Evolutionary conservation across 2,797 vertebrate genomes (phyloP).

Genomic region (Micrastur ruficollis): DNA sequence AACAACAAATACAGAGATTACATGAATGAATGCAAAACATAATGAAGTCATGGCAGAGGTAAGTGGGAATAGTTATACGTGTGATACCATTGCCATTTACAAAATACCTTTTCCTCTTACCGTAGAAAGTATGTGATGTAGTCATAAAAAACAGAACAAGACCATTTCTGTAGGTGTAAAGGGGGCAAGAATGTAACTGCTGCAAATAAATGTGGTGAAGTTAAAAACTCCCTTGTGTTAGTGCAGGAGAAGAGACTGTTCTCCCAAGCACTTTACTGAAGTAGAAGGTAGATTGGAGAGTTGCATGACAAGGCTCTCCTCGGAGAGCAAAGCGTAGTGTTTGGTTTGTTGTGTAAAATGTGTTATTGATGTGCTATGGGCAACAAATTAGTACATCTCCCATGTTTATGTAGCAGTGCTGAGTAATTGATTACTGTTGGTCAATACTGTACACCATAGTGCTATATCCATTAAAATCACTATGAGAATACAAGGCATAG

Average conservation of each 20-base stretch:
- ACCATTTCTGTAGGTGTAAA: neutral
- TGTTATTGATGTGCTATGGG: neutral
- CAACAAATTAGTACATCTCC: neutral
- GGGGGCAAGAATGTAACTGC: neutral
- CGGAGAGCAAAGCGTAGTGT: neutral
- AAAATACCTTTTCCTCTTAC: neutral
- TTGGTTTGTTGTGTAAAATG: neutral
- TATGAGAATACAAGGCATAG: neutral
- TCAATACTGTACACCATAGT: neutral
- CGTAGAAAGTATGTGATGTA: too few species aligned
- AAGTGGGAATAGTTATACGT: accelerated
- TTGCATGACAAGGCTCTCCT: neutral
- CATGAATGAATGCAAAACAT: neutral
- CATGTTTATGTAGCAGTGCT: neutral
- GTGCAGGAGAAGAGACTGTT: neutral
- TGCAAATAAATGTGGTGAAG: neutral
- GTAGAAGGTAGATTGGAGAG: neutral
- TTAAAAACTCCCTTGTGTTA: neutral
- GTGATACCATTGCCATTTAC: neutral
- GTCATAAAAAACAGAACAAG: neutral
- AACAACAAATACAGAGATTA: neutral
- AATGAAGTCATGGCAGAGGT: neutral
- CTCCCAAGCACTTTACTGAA: neutral
- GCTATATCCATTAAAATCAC: neutral
- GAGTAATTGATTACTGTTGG: neutral